These are phyloP conservation scores for Natrix natrix DNA, from an alignment of 2,797 vertebrate species.

Conservation along the genomic window DNA sequence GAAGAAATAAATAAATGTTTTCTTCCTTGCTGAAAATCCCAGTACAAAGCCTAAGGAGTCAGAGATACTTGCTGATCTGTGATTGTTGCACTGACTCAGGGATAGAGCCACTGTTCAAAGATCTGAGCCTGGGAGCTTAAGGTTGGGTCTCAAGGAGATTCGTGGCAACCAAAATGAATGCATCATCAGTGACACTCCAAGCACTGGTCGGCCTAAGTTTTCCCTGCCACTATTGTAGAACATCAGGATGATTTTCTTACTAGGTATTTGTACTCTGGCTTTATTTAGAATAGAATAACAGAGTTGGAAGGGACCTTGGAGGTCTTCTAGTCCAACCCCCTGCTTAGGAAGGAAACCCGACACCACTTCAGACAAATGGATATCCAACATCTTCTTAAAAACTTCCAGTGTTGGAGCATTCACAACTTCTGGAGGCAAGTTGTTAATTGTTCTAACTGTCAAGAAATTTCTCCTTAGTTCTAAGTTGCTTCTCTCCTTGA, in stretches of 20 bases:
- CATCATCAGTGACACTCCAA: too few relatives aligned
- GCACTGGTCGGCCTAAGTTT: background rate
- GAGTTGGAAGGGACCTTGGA: too few relatives aligned
- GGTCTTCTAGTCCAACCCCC: too few relatives aligned
- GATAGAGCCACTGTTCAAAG: background rate
- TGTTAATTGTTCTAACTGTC: too few relatives aligned
- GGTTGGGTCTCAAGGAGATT: background rate
- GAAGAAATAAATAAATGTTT: background rate
- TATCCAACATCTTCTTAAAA: too few relatives aligned
- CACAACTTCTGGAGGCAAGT: too few relatives aligned
- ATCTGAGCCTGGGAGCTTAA: background rate
- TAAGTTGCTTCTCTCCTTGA: too few relatives aligned
- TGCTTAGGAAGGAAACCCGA: too few relatives aligned
- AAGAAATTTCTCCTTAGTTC: too few relatives aligned
- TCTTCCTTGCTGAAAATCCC: background rate
- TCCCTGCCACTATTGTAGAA: background rate
- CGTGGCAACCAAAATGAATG: background rate
- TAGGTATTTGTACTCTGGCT: background rate
- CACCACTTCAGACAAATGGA: too few relatives aligned
- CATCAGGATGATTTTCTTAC: background rate
- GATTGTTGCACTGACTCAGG: background rate
- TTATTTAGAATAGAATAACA: too few relatives aligned
- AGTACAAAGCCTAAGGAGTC: background rate
- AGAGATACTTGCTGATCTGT: background rate
- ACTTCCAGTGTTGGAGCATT: too few relatives aligned